Evolutionary conservation across 2,113 vertebrate species (phyloP).

Genomic region (Psilopsiagon aurifrons): DNA sequence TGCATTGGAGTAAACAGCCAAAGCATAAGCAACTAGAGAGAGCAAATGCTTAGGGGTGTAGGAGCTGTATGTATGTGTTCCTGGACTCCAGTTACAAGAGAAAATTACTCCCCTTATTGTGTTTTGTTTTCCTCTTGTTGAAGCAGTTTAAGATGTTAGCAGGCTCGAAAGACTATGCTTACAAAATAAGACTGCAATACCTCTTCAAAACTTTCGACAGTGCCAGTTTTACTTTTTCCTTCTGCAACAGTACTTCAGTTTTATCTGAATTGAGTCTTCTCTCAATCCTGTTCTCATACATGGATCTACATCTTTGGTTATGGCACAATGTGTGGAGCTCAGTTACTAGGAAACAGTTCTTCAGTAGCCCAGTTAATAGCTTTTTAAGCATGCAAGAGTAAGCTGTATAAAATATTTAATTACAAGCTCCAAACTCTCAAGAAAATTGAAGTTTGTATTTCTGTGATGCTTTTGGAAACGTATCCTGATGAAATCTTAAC

Average conservation of each 20-base stretch:
- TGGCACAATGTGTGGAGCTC: not conserved
- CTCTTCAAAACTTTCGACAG: not conserved
- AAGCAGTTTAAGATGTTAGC: not conserved
- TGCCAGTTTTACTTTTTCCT: not conserved
- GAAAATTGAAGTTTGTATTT: not conserved
- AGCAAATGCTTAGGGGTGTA: rapidly evolving
- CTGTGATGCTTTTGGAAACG: not conserved
- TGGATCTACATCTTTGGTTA: not conserved
- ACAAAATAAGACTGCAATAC: not conserved
- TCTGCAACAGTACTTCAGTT: not conserved
- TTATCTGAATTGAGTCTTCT: not conserved
- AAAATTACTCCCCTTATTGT: not conserved
- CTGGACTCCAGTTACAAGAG: not conserved
- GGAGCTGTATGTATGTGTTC: not conserved
- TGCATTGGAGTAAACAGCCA: not conserved
- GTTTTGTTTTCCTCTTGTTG: not conserved
- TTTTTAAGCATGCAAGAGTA: not conserved
- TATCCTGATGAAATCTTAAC: not conserved
- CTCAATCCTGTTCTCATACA: not conserved
- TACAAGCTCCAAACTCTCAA: not conserved
- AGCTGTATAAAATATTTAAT: not conserved
- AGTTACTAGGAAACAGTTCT: not conserved
- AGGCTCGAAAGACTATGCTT: not conserved
- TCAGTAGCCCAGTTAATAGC: not conserved
- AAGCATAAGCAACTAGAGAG: not conserved